These are phyloP conservation scores for Mactromeris polynyma DNA, from an alignment of 2,888 invertebrate species.

Conservation along the genomic window DNA sequence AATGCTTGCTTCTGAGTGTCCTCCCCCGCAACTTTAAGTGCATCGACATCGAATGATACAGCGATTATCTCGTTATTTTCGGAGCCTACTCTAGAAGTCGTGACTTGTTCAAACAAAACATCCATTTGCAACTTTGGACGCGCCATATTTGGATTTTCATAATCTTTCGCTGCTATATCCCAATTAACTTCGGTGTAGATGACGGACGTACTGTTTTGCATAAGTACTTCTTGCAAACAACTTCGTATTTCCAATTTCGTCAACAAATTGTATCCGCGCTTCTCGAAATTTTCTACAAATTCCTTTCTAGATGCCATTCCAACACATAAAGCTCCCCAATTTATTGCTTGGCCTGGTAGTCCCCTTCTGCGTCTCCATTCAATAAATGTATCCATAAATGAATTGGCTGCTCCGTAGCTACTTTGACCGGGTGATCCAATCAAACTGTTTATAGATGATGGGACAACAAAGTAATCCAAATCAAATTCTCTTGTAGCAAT, in stretches of 20 bases:
- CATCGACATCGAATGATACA: background rate
- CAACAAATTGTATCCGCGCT: constrained; percentile 40
- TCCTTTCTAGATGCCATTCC: constrained; percentile 71
- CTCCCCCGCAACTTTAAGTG: background rate
- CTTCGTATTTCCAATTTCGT: constrained; percentile 45
- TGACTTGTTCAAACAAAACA: constrained; percentile 2
- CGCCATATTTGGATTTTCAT: background rate
- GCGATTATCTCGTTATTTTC: background rate
- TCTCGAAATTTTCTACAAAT: constrained; percentile 44
- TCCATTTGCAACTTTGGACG: constrained; percentile 23
- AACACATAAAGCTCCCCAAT: constrained; percentile 80
- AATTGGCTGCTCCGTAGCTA: constrained; percentile 80
- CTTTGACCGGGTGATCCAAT: constrained; percentile 79
- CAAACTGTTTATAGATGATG: constrained; percentile 78
- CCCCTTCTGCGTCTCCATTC: constrained; percentile 71
- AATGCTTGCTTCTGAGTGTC: background rate
- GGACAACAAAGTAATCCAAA: constrained; percentile 79
- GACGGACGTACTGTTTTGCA: constrained; percentile 62
- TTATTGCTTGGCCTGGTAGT: constrained; percentile 75
- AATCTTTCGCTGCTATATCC: constrained; percentile 50
- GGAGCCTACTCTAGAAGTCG: background rate
- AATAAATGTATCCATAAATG: constrained; percentile 78
- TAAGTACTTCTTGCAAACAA: constrained; percentile 66
- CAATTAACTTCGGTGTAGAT: constrained; percentile 68
- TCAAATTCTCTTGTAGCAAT: constrained; percentile 47